Base-by-base conservation (phyloP, 2,797 vertebrate species). In the Acanthurus leucopareius region DNA sequence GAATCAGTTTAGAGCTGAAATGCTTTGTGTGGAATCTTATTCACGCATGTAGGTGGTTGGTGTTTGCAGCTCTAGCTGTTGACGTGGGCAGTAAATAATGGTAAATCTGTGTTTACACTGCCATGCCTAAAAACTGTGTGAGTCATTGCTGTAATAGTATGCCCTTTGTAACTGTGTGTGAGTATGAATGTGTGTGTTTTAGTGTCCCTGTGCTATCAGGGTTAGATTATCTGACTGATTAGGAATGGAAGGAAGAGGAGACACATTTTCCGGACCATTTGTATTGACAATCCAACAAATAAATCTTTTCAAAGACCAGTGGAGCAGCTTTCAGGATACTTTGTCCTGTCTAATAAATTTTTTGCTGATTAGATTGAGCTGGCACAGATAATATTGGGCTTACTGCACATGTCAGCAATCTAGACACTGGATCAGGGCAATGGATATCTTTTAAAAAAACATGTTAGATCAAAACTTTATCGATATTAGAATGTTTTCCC, bases 101-200 rank as follows among this genome's bases (percentile, higher is more conserved):
- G 71, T 67, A 71, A 65, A 83, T 83, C 61, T 64, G 60, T 80
- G 80, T 92, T 90, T 90, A 87, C 85, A 73, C 81, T 76, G 58
- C 61, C 28, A 32, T 47, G 76, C 83, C 83, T 88, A 63, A 28
- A 80, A 65, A 71, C 45, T 10, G 64, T n/a, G 71, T 82, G 89
- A 92, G 69, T 89, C 86, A 90, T 72, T n/a, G 69, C 28, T 71
- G 57, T 68, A 75, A 86, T 61, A 66, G 85, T 77, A 47, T 40
- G 65, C 62, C 77, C 79, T 84, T 82, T 79, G 75, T 40, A 60
- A 77, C 73, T n/a, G 2, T 56, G 64, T 69, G 74, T 40, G 57
- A 16, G 38, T 15, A 58, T 64, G 54, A 32, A 32, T 45, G 15
- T 53, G 69, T 56, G 51, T 64, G 69, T 82, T 60, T 64, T 28